Evolutionary conservation across 2,797 vertebrate genomes (phyloP), one percentile per base, ranked within the genome.

Genomic region (Acridotheres tristis): DNA sequence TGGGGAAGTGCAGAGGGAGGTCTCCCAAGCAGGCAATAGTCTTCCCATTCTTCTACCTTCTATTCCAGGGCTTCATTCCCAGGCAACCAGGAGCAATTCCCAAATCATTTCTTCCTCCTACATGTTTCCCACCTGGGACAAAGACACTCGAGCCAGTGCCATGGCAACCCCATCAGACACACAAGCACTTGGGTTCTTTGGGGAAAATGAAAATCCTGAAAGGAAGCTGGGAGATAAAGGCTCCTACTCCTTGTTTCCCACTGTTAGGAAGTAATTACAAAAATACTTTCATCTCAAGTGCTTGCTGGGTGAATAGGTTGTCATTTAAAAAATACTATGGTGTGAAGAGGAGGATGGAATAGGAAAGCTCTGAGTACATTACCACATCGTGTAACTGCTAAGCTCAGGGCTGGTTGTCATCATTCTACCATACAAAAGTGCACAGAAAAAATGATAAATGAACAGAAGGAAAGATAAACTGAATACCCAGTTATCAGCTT

Each of bases 121-220:
- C 87, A 93, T 91, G 94, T 96, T 98, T 98, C 97, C 98, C 98
- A 98, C 98, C 98, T 98, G 98, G 96, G 96, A 98, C 98, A 98
- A 98, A 98, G 98, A 96, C 97, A 94, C 96, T 91, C n/a, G 38
- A 94, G 27, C 72, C 77, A 96, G 95, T 75, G 67, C 97, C 98
- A 98, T 98, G 97, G 98, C 97, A 98, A 98, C 98, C 81, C 86
- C 59, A 96, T 89, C 96, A 91, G 94, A 88, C 38, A 97, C 87
- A 94, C 94, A 98, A 97, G 96, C 97, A 96, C 96, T 97, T 89
- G 32, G 94, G 88, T 96, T 94, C 93, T 86, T 93, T 36, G 77
- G 93, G 97, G 97, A 97, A 98, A 97, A 98, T 96, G 92, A 96
- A 93, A 98, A 97, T 96, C 89, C 96, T 97, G 93, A 98, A 98